phyloP scores from a whole-genome alignment of 2,888 invertebrate species.

The Micoletzkya japonica region DNA sequence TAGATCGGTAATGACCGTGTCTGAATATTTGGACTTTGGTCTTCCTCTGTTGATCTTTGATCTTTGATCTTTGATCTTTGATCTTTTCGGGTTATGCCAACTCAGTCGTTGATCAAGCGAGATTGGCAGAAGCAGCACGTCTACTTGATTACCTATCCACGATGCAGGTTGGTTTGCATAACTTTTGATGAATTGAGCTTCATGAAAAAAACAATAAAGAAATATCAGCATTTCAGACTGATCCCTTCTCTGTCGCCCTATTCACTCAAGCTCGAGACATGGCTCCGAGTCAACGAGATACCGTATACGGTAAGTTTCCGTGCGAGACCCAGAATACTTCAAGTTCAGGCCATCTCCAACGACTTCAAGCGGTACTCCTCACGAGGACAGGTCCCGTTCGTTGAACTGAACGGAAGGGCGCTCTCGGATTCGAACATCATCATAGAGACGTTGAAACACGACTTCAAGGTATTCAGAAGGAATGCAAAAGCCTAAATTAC shows the following conservation, averaged over 20 bases:
- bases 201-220: no score
- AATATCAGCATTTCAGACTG: neutral
- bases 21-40: no score
- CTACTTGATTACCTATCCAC: conserved; percentile 75
- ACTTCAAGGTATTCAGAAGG: neutral
- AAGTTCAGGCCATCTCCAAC: conserved; percentile 52
- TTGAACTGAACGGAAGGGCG: conserved; percentile 91
- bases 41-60: no score
- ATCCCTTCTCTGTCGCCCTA: conserved; percentile 17
- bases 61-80: no score
- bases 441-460: conserved; percentile 67
- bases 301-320: conserved; percentile 9
- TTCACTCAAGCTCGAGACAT: conserved; percentile 22
- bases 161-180: conserved; percentile 2
- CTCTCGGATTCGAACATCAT: conserved; percentile 88
- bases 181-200: no score
- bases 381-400: conserved; percentile 76
- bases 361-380: conserved; percentile 50
- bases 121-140: conserved; percentile 74
- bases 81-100: no score
- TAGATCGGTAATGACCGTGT: no score
- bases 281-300: conserved; percentile 8
- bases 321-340: no score
- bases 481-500: neutral
- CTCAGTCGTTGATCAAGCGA: conserved; percentile 46